phyloP scores from a whole-genome alignment of 2,888 invertebrate species.

The Chrysodeixis includens region DNA sequence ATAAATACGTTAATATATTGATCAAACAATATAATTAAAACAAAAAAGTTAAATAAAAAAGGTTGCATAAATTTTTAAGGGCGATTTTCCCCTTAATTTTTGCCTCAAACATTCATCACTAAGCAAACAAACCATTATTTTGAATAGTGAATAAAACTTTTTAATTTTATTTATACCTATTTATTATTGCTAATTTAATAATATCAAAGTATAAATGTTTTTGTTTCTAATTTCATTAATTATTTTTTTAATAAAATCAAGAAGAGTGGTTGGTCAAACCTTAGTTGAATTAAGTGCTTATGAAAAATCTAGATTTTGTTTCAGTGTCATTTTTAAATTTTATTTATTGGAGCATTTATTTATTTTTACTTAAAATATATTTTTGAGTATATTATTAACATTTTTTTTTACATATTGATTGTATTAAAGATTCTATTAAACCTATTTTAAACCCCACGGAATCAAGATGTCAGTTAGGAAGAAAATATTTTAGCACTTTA shows the following conservation, averaged over 20 bases:
- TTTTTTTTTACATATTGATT: background rate
- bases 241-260: background rate
- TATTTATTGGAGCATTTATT: background rate
- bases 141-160: background rate
- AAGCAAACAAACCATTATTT: background rate
- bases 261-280: background rate
- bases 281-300: background rate
- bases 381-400: background rate
- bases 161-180: background rate
- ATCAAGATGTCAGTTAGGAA: background rate
- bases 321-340: background rate
- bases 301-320: background rate
- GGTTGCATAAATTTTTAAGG: constrained; percentile 28
- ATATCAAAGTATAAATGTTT: background rate
- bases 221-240: background rate
- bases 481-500: background rate
- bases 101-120: constrained; percentile 1
- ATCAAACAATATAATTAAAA: constrained; percentile 9
- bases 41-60: constrained; percentile 17
- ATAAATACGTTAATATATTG: constrained; percentile 11
- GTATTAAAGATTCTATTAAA: background rate
- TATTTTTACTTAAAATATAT: background rate
- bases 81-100: constrained; percentile 22
- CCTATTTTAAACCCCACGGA: background rate
- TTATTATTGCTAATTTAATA: background rate